A percentile compares a stretch with the other conserved stretches of the same genome.
Conservation (phyloP, 2,797 vertebrate species). For the Chelidonichthys spinosus region DNA sequence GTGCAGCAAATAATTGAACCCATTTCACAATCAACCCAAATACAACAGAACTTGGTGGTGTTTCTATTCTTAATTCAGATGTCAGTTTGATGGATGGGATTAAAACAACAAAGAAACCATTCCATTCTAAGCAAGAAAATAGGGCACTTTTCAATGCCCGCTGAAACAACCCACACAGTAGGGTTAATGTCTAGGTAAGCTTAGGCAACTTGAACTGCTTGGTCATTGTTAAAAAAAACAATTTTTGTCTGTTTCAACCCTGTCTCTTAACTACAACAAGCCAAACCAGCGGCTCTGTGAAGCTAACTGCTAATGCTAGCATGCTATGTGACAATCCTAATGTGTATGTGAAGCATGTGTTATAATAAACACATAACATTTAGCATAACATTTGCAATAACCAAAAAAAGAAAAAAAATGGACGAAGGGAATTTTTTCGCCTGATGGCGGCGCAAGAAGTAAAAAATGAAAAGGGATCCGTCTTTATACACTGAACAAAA, state of each 20-base stretch:
- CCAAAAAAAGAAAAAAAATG: background rate
- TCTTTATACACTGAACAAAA: no score
- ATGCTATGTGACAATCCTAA: no score
- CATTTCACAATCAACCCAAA: conserved; percentile 4
- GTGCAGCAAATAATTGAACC: conserved; percentile 4
- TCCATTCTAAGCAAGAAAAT: background rate
- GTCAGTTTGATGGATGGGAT: conserved; percentile 12
- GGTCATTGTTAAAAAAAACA: background rate
- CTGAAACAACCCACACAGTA: background rate
- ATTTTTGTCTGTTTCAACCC: background rate
- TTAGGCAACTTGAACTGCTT: background rate
- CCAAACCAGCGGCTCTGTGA: background rate
- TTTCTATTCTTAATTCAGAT: conserved; percentile 2
- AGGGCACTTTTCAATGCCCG: background rate
- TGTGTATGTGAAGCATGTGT: no score
- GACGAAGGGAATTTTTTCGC: background rate
- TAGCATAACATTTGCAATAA: background rate
- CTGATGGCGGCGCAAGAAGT: background rate
- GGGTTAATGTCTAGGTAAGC: background rate
- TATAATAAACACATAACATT: background rate
- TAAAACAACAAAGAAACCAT: background rate
- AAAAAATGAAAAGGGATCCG: background rate
- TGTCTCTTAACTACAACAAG: background rate
- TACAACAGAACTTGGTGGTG: background rate
- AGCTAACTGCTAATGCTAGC: background rate